Conservation (phyloP, 2,888 invertebrate species). For the Agrotis clavis region DNA sequence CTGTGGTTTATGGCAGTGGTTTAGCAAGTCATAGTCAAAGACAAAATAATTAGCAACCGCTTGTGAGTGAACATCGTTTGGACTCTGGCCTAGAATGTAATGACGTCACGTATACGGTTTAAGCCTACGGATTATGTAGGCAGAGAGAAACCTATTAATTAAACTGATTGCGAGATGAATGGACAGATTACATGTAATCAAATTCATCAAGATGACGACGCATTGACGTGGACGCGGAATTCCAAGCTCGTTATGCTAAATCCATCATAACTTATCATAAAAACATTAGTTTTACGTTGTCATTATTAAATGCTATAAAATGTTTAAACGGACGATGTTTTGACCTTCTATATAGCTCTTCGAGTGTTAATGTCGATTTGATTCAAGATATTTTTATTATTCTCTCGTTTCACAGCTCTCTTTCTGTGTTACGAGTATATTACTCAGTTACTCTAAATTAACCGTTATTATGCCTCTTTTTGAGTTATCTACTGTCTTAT, state of each 20-base stretch:
- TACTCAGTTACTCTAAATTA: not conserved
- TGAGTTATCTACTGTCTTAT: too few relatives aligned
- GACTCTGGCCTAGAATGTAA: not conserved
- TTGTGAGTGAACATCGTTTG: slow-evolving; percentile 1
- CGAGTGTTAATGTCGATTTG: slow-evolving; percentile 13
- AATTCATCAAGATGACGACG: slow-evolving; percentile 35
- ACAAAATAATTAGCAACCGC: slow-evolving; percentile 16
- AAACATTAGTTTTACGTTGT: slow-evolving; percentile 4
- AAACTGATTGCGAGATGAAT: slow-evolving; percentile 20
- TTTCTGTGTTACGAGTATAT: not conserved
- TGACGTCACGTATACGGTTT: not conserved
- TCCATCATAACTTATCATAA: slow-evolving; percentile 10
- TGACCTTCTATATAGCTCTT: slow-evolving; percentile 13
- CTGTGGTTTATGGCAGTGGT: slow-evolving; percentile 2
- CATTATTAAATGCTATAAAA: slow-evolving; percentile 17
- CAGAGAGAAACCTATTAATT: slow-evolving; percentile 3
- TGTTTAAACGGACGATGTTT: not conserved
- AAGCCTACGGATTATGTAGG: not conserved
- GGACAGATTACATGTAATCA: slow-evolving; percentile 20
- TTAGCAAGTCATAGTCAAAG: slow-evolving; percentile 15
- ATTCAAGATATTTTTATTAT: slow-evolving; percentile 1
- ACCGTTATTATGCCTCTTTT: not conserved
- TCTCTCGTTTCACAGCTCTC: not conserved
- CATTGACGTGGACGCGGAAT: not conserved
- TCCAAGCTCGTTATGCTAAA: slow-evolving; percentile 21